These are phyloP conservation scores for Cotesia vestalis DNA, from an alignment of 1,140 invertebrate species.

Conservation along the genomic window DNA sequence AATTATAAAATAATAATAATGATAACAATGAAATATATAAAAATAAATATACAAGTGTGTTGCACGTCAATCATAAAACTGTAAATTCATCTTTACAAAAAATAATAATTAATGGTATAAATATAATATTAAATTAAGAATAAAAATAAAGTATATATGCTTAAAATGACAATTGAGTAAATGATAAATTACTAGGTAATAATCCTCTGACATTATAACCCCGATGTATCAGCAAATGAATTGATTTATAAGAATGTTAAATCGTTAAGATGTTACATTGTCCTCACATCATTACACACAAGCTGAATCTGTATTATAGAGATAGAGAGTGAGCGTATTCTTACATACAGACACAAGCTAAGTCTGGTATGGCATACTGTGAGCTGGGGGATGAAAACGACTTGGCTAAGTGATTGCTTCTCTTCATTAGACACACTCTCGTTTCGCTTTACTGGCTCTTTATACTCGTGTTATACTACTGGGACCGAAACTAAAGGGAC, in stretches of 20 bases:
- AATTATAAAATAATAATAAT: constrained; percentile 7
- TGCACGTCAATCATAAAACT: constrained; percentile 29
- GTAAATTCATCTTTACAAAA: constrained; percentile 32
- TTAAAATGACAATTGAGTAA: no score
- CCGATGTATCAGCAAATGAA: no score
- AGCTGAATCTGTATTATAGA: neutral
- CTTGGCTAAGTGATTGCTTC: constrained; percentile 60
- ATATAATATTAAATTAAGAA: no score
- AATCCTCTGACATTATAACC: no score
- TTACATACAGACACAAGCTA: constrained; percentile 21
- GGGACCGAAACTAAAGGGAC: constrained; percentile 48
- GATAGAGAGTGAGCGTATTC: constrained; percentile 11
- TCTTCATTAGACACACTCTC: constrained; percentile 54
- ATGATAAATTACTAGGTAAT: no score
- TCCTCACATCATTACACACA: no score
- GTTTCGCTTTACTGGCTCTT: constrained; percentile 20
- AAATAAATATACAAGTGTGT: constrained; percentile 13
- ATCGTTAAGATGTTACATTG: no score
- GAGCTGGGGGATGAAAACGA: constrained; percentile 28
- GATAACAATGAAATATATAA: neutral
- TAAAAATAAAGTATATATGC: no score
- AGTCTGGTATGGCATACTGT: neutral
- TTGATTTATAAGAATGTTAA: no score
- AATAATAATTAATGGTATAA: constrained; percentile 1
- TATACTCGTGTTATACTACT: constrained; percentile 19